phyloP scores from a whole-genome alignment of 2,113 vertebrate genomes.

The Anhinga anhinga region DNA sequence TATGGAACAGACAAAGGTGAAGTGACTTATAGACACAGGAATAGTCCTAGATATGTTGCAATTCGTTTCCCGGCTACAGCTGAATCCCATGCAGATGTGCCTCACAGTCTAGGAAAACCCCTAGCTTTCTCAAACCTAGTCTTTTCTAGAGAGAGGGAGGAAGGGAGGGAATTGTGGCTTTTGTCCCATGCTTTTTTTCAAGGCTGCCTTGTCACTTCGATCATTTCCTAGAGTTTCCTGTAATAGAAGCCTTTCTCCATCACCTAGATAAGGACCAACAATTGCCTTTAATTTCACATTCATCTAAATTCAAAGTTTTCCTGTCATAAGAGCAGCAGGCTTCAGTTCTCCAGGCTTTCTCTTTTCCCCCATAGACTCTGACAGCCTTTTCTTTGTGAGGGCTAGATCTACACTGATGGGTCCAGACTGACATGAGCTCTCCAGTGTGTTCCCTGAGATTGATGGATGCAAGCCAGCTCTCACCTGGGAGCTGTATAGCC shows the following conservation, averaged over 20 bases:
- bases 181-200: background rate
- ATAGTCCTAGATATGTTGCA: background rate
- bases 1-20: background rate
- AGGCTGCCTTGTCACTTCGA: background rate
- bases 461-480: background rate
- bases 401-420: background rate
- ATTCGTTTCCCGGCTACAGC: background rate
- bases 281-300: background rate
- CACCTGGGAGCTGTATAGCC: rapidly evolving
- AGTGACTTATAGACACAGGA: background rate
- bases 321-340: background rate
- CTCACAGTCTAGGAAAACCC: background rate
- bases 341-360: background rate
- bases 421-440: background rate
- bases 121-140: background rate
- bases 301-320: background rate
- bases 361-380: background rate
- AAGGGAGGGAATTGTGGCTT: background rate
- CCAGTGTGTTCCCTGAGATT: background rate
- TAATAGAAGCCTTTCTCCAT: background rate
- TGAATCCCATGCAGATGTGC: background rate
- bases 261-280: background rate
- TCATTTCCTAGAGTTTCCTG: background rate
- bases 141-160: background rate
- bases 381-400: background rate